Evolutionary conservation across 2,113 vertebrate species (phyloP).

Genomic region (Grantiella picta): DNA sequence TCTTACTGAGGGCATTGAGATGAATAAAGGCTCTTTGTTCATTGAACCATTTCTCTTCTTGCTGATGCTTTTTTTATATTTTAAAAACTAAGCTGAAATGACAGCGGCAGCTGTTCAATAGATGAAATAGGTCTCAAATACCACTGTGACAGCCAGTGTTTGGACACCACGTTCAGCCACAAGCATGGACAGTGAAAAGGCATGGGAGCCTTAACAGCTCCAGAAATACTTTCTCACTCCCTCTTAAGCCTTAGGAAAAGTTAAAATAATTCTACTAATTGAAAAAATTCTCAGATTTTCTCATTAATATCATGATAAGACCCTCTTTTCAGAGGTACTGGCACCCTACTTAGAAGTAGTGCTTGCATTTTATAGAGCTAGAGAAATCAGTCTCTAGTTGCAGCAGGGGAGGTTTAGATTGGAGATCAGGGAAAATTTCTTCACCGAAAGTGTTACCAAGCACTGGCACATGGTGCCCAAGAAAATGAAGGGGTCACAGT

Average conservation of each 20-base stretch:
- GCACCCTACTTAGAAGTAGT: background rate
- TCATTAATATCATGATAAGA: background rate
- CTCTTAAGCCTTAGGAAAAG: background rate
- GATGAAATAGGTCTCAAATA: background rate
- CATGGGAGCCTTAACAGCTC: background rate
- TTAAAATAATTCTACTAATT: background rate
- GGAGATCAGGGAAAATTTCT: background rate
- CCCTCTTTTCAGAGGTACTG: no score
- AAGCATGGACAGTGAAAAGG: background rate
- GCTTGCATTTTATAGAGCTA: background rate
- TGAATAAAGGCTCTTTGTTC: constrained; percentile 27
- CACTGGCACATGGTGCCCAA: background rate
- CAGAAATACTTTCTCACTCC: background rate
- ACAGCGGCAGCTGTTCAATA: background rate
- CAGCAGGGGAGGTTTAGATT: fast-evolving
- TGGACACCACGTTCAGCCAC: background rate
- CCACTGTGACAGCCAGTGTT: fast-evolving
- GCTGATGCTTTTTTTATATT: background rate
- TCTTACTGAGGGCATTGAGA: background rate
- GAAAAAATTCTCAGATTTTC: background rate
- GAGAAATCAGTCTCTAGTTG: background rate
- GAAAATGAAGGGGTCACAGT: fast-evolving
- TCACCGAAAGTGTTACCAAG: background rate
- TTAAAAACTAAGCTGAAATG: background rate
- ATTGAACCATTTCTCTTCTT: background rate